Evolutionary conservation across 2,797 vertebrate genomes (phyloP).

Genomic region (Aphelocoma californica): DNA sequence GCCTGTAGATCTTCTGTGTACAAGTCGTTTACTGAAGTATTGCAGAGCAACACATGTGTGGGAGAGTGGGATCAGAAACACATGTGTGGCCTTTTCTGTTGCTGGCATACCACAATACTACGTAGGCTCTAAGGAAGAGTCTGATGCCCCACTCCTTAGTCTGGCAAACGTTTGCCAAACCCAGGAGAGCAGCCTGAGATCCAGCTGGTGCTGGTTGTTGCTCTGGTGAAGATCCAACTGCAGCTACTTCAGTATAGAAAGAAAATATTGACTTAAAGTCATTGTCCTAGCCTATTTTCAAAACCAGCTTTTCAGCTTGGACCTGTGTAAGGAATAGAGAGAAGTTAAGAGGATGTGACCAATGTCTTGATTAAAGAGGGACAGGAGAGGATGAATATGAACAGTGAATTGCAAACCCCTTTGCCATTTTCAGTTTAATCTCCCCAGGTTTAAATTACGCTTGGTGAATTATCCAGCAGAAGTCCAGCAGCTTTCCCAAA

Average conservation of each 20-base stretch:
- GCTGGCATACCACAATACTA: not conserved
- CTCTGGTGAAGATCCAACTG: not conserved
- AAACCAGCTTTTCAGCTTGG: not conserved
- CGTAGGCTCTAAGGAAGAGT: not conserved
- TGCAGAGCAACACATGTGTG: not conserved
- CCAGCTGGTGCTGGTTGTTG: not conserved
- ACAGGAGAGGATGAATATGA: not conserved
- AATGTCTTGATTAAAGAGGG: not conserved
- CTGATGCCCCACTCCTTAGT: not conserved
- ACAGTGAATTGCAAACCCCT: not conserved
- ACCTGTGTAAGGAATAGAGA: not conserved
- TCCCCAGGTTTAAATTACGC: not conserved
- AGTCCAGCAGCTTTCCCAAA: not conserved
- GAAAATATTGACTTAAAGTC: not conserved
- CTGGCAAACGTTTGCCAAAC: not conserved
- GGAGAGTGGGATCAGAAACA: constrained; percentile 17
- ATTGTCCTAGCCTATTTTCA: not conserved
- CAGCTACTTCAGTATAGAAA: not conserved
- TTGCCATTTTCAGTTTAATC: not conserved
- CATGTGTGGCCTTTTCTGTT: not conserved
- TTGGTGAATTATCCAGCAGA: not conserved
- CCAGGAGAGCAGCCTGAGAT: not conserved
- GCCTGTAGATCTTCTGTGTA: not conserved
- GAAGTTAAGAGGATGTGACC: not conserved
- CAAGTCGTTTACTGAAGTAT: not conserved